A percentile compares a stretch with the other conserved stretches of the same genome.
phyloP scores from a whole-genome alignment of 2,113 vertebrate genomes.

The Rhinolophus ferrumequinum region DNA sequence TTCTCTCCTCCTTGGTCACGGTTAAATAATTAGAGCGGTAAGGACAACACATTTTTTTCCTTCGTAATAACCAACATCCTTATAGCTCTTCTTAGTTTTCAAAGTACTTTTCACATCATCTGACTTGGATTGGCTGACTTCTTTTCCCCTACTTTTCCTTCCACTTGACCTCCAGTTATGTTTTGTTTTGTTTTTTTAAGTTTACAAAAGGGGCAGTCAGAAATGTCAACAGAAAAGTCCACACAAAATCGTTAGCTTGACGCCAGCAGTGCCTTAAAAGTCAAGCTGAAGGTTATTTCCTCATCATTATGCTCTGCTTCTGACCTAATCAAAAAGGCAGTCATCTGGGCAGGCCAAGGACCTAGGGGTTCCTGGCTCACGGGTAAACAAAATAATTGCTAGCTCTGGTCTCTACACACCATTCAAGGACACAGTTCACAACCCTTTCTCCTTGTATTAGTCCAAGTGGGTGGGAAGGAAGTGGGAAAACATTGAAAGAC shows the following conservation, averaged over 20 bases:
- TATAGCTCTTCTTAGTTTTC: neutral
- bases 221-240: conserved; percentile 50
- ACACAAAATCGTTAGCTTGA: neutral
- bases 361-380: conserved; percentile 23
- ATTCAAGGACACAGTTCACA: conserved; percentile 36
- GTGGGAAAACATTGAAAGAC: neutral
- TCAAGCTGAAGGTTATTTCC: conserved; percentile 32
- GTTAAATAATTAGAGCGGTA: neutral
- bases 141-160: neutral
- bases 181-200: neutral
- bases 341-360: conserved; percentile 31
- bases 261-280: neutral
- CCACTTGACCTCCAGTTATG: neutral
- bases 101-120: neutral
- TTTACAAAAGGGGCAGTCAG: conserved; percentile 24
- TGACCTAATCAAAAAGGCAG: conserved; percentile 19
- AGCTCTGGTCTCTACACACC: neutral
- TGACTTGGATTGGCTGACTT: neutral
- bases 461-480: conserved; percentile 5
- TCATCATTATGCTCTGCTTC: neutral
- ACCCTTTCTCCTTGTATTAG: neutral
- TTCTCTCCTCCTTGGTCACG: neutral
- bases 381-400: conserved; percentile 58
- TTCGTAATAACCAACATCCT: neutral
- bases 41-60: neutral